These are phyloP conservation scores for Aphodius sticticus DNA, from an alignment of 2,888 invertebrate species.

Conservation along the genomic window DNA sequence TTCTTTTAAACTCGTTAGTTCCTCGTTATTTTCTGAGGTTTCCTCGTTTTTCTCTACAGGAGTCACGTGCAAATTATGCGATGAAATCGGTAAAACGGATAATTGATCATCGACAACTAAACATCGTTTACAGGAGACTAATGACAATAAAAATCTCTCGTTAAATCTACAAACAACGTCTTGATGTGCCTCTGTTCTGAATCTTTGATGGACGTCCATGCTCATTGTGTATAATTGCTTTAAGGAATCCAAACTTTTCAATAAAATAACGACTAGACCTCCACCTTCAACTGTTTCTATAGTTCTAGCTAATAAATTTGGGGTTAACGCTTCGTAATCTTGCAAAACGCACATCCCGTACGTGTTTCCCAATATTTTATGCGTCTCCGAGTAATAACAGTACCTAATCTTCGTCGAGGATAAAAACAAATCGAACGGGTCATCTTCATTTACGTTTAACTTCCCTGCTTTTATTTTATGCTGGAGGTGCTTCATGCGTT, in stretches of 20 bases:
- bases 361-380: conserved; percentile 97
- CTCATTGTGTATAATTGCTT: conserved; percentile 94
- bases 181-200: conserved; percentile 93
- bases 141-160: conserved; percentile 91
- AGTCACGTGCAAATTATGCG: conserved; percentile 83
- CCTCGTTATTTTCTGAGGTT: conserved; percentile 63
- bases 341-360: conserved; percentile 87
- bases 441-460: conserved; percentile 90
- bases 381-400: conserved; percentile 97
- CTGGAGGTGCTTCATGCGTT: conserved; percentile 83
- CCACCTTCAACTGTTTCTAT: conserved; percentile 94
- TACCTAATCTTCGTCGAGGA: conserved; percentile 97
- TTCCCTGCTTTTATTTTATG: conserved; percentile 89
- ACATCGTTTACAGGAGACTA: conserved; percentile 87
- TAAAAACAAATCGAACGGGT: conserved; percentile 95
- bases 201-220: conserved; percentile 98
- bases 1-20: conserved; percentile 79
- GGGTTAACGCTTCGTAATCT: conserved; percentile 90
- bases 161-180: conserved; percentile 95
- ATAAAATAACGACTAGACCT: conserved; percentile 81
- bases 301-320: conserved; percentile 94
- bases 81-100: conserved; percentile 86
- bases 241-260: conserved; percentile 86
- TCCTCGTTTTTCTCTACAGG: conserved; percentile 68
- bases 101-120: conserved; percentile 95